These are phyloP conservation scores for Micromesistius poutassou DNA, from an alignment of 2,797 vertebrate genomes.

Conservation along the genomic window DNA sequence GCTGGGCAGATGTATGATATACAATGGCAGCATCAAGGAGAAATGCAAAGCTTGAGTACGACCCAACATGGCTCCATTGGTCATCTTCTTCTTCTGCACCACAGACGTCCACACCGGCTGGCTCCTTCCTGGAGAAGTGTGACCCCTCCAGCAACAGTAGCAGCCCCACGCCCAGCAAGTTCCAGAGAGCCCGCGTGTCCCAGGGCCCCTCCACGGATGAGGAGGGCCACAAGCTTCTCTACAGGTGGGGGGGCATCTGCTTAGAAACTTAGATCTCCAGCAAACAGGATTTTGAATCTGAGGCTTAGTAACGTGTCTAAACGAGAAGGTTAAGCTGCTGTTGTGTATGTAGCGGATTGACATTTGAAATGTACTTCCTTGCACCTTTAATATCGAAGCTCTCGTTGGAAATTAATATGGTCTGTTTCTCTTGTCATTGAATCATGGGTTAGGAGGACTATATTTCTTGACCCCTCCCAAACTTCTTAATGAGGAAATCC, in stretches of 20 bases:
- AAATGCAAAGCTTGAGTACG: neutral
- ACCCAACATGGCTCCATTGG: neutral
- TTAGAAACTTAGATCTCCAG: neutral
- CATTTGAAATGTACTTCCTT: no score
- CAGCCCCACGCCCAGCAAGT: slow-evolving; percentile 70
- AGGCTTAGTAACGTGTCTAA: neutral
- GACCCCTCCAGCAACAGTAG: slow-evolving; percentile 68
- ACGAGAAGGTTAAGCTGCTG: neutral
- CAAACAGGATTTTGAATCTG: neutral
- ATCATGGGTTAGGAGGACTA: no score
- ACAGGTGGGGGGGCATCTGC: slow-evolving; percentile 71
- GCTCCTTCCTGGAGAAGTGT: slow-evolving; percentile 69
- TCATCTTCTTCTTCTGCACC: neutral
- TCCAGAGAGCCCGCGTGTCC: slow-evolving; percentile 74
- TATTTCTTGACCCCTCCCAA: no score
- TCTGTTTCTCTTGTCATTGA: no score
- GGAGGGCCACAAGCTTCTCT: slow-evolving; percentile 82
- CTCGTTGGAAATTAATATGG: no score
- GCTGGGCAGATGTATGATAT: neutral
- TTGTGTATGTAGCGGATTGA: neutral
- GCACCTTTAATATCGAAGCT: no score
- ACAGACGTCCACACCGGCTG: slow-evolving; percentile 77
- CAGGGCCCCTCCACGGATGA: slow-evolving; percentile 73
- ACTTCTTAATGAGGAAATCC: no score
- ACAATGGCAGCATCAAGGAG: neutral